Base-by-base conservation (phyloP, 2,113 vertebrate species). In the Dryoscopus gambensis region DNA sequence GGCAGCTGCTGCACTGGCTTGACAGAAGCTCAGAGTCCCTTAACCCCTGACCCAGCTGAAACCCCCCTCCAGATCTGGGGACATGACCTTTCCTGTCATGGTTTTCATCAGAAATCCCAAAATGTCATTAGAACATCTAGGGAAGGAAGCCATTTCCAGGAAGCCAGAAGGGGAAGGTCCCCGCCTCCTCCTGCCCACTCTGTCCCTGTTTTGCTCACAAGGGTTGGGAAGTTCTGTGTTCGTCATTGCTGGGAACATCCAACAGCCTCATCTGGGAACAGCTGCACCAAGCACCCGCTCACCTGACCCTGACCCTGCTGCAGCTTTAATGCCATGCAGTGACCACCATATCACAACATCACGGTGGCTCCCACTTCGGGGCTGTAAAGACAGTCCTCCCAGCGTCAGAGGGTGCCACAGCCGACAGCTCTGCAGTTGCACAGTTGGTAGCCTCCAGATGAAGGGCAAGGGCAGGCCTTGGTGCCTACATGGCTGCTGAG, bases 391-490 rank as follows among this genome's bases (percentile, higher is more conserved):
- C 35, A 44, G 33, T 24, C 35, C 69, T 2, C 4, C 18, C 1
- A 0, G 23, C 1, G 3, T 35, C 62, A 30, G 24, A 53, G 11
- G 18, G n/a, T 1, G 2, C 39, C 50, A 35, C 0, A 1, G 47
- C 19, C 67, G 67, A 56, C 35, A 40, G 22, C 59, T 33, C 42
- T 75, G 87, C 63, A 37, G 14, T 2, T n/a, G 40, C 11, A 74
- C 20, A 74, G 0, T 1, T n/a, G n/a, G n/a, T 30, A 35, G 16
- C 10, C 10, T 49, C 64, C 44, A 53, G 37, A 70, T 5, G 31
- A 62, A 44, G 21, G 31, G n/a, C 21, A 65, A 62, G 16, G 35
- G 13, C 40, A 73, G 22, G 40, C 30, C 31, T 76, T 20, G 23
- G n/a, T 87, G 47, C 27, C 68, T 33, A 3, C 33, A 19, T 6